Percentiles rank a stretch among this genome's conserved stretches.
phyloP scores from a whole-genome alignment of 2,113 vertebrate genomes.

The Serilophus lunatus region DNA sequence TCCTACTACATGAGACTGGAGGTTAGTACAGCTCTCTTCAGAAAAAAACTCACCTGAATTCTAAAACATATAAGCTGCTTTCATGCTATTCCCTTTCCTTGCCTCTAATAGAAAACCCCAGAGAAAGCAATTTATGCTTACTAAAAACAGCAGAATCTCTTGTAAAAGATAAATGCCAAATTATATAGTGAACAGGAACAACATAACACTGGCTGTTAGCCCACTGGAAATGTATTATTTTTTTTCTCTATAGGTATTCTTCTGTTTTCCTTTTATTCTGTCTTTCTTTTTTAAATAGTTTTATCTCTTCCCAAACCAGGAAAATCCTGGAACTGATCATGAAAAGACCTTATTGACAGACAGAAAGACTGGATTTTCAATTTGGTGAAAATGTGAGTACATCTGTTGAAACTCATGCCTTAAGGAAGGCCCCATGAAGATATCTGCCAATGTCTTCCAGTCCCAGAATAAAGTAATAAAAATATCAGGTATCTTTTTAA shows the following conservation, averaged over 20 bases:
- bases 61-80: constrained; percentile 14
- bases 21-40: neutral
- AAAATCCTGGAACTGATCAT: neutral
- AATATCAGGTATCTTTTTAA: neutral
- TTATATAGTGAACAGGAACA: neutral
- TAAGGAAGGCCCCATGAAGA: neutral
- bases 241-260: neutral
- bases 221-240: neutral
- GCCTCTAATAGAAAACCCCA: neutral
- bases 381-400: neutral
- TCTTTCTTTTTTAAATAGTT: neutral
- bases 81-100: neutral
- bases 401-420: neutral
- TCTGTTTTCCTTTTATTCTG: neutral
- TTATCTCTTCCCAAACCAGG: neutral
- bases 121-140: constrained; percentile 27
- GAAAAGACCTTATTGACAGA: neutral
- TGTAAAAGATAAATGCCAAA: constrained; percentile 15
- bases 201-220: neutral
- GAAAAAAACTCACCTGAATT: neutral
- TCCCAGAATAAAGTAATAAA: neutral
- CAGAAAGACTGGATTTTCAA: neutral
- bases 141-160: neutral
- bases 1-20: neutral
- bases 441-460: neutral